phyloP scores from a whole-genome alignment of 2,113 vertebrate species.

The Sinosuthora webbiana region DNA sequence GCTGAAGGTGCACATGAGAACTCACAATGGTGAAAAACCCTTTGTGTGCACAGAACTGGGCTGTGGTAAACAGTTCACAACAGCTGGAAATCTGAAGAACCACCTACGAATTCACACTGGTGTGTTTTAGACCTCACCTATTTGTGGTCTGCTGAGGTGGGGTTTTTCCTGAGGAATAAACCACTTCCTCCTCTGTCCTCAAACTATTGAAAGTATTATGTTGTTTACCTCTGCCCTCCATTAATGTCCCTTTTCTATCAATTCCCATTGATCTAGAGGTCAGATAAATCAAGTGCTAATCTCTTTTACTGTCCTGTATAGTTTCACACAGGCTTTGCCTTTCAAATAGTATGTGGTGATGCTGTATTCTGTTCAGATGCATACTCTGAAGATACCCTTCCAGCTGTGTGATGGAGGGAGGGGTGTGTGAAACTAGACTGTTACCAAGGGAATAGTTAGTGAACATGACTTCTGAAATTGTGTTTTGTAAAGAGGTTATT shows the following conservation, averaged over 20 bases:
- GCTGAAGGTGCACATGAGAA: constrained; percentile 98
- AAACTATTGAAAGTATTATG: not conserved
- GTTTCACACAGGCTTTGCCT: not conserved
- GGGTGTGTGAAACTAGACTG: not conserved
- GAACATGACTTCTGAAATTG: not conserved
- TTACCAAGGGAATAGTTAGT: not conserved
- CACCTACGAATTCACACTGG: constrained; percentile 94
- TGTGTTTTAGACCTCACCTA: constrained; percentile 60
- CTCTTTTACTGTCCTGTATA: not conserved
- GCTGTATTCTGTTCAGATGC: not conserved
- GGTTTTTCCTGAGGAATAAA: constrained; percentile 8
- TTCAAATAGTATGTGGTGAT: not conserved
- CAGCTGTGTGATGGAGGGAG: not conserved
- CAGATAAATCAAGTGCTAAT: not conserved
- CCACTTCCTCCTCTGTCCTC: not conserved
- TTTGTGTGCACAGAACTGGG: constrained; percentile 91
- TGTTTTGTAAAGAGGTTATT: not conserved
- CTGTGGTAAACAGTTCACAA: constrained; percentile 96
- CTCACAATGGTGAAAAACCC: constrained; percentile 97
- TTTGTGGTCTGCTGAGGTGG: constrained; percentile 23
- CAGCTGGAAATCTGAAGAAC: constrained; percentile 97
- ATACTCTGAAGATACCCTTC: not conserved
- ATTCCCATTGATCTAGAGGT: not conserved
- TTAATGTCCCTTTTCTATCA: not conserved
- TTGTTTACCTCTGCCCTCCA: not conserved